Conservation (phyloP, 2,113 vertebrate species). For the Cyrtonyx montezumae region DNA sequence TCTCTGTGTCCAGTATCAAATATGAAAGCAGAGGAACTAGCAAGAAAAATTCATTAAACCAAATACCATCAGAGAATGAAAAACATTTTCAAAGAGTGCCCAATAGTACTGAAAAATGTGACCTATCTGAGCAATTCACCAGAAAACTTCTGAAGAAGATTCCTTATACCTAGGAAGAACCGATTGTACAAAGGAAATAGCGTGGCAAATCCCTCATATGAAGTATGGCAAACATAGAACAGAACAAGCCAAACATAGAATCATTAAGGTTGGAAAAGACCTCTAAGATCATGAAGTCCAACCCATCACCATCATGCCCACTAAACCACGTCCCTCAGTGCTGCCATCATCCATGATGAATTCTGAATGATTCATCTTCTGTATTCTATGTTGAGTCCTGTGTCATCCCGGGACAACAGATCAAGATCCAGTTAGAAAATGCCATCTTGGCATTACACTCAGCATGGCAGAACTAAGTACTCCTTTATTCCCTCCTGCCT, state of each 20-base stretch:
- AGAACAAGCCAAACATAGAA: no score
- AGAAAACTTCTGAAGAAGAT: not conserved
- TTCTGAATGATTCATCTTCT: no score
- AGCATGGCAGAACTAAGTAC: not conserved
- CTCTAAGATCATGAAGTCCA: no score
- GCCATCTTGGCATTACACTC: not conserved
- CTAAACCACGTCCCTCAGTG: no score
- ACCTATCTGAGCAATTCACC: rapidly evolving
- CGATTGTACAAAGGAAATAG: not conserved
- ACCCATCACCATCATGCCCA: no score
- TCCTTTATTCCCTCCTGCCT: not conserved
- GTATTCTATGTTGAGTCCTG: not conserved
- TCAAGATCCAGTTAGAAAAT: no score
- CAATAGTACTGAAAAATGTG: not conserved
- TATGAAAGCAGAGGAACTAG: not conserved
- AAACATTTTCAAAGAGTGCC: not conserved
- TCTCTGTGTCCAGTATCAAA: not conserved
- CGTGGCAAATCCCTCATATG: not conserved
- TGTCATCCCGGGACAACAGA: no score
- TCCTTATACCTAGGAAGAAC: not conserved
- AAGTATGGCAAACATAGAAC: not conserved
- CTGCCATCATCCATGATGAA: no score
- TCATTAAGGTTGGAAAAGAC: no score
- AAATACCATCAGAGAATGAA: not conserved
- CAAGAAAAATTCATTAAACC: not conserved